phyloP scores from a whole-genome alignment of 92 coral and sea anemone genomes.

The Micromussa lordhowensis region DNA sequence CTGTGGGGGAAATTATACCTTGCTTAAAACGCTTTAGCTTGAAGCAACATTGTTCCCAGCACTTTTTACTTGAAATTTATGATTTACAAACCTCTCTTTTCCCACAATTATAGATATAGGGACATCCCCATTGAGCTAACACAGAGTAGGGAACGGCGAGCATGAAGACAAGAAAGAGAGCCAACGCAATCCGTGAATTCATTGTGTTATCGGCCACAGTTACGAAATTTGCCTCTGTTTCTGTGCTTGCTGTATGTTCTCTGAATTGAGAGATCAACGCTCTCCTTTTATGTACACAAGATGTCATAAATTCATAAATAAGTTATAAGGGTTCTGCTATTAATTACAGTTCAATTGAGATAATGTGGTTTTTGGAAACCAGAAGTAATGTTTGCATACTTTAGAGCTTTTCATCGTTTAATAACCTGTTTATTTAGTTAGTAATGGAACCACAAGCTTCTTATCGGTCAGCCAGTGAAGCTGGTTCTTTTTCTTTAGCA shows the following conservation, averaged over 20 bases:
- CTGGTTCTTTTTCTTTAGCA: too few species aligned
- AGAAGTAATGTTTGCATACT: not conserved
- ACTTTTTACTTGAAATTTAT: too few species aligned
- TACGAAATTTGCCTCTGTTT: not conserved
- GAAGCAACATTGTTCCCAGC: too few species aligned
- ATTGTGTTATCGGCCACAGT: not conserved
- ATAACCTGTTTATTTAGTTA: not conserved
- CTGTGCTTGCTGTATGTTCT: not conserved
- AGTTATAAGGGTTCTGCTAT: not conserved
- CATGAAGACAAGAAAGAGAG: not conserved
- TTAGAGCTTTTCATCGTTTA: not conserved
- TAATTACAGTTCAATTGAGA: not conserved
- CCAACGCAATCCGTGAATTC: not conserved
- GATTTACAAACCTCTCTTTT: slow-evolving; percentile 26
- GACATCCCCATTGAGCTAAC: slow-evolving; percentile 12
- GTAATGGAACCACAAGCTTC: not conserved
- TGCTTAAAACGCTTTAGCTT: too few species aligned
- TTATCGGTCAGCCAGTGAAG: too few species aligned
- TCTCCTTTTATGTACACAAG: not conserved
- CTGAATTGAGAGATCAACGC: not conserved
- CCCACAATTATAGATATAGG: slow-evolving; percentile 2
- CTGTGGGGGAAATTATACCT: too few species aligned
- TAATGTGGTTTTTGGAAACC: not conserved
- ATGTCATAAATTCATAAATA: not conserved
- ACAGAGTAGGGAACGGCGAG: not conserved